These are phyloP conservation scores for Rhabdophis nuchalis DNA, from an alignment of 2,797 vertebrate genomes.

Conservation along the genomic window DNA sequence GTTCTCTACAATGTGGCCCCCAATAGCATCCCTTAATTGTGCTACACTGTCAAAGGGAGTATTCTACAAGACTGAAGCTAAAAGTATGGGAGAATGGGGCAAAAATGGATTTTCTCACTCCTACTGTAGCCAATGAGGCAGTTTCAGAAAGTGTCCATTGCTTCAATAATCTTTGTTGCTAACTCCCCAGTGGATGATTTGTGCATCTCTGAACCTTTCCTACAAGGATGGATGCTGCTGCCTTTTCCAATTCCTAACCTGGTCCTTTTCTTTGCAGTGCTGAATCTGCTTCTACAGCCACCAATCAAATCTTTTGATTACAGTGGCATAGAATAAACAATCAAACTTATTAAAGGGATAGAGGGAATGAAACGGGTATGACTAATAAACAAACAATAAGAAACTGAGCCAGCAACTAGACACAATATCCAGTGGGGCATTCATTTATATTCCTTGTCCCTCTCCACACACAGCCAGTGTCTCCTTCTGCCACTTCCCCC, in stretches of 20 bases:
- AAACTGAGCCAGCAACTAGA: background rate
- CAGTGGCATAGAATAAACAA: background rate
- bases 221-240: background rate
- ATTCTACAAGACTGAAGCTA: background rate
- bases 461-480: background rate
- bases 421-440: background rate
- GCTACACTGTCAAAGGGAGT: background rate
- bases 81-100: background rate
- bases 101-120: background rate
- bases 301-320: background rate
- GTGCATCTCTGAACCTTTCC: background rate
- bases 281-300: background rate
- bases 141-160: background rate
- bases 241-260: background rate
- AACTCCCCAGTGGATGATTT: background rate
- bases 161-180: background rate
- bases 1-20: background rate
- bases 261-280: background rate
- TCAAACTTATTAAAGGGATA: background rate
- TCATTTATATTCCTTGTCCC: background rate
- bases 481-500: background rate
- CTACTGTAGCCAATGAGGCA: background rate
- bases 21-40: background rate
- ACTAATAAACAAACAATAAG: background rate
- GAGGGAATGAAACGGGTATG: background rate